Evolutionary conservation across 2,113 vertebrate species (phyloP), one percentile per base, ranked within the genome.

Genomic region (Enhydra lutris): DNA sequence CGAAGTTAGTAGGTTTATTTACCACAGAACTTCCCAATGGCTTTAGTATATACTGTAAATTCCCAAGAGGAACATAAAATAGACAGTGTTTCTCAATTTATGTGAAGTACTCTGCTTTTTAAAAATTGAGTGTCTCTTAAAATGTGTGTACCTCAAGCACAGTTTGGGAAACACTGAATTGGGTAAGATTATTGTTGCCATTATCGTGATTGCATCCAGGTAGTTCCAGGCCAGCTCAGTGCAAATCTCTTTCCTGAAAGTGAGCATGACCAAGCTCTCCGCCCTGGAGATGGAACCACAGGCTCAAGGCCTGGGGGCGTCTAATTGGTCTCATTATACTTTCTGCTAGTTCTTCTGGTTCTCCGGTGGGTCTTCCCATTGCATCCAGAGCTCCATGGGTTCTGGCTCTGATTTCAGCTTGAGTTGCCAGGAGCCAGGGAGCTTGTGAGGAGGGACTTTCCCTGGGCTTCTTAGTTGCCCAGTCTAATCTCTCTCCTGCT

Each of bases 371-470:
- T 12, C 42, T 80, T 36, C n/a, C 34, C 79, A 89, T 31, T 71
- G 45, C 45, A 59, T 50, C 61, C 23, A 9, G 71, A 86, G 59
- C 82, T 76, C 2, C 0, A 1, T 95, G 76, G n/a, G 34, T 69
- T 94, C 92, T 98, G 55, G 88, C 45, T 67, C 91, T 42, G 83
- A 91, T 71, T 59, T 86, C 95, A 86, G 92, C 21, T 17, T 13
- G 1, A 90, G 47, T 50, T 95, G 18, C 15, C 79, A 7, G 89
- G 71, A 67, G 61, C 73, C 34, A 76, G 76, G 29, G 88, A 39
- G 47, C n/a, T 71, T 67, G 73, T 71, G 89, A 52, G 57, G 14
- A 13, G 47, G n/a, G 85, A 20, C 82, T 39, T 67, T 52, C 79
- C 34, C 24, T 5, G 67, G 96, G 94, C 42, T 73, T 69, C 78